Evolutionary conservation across 2,113 vertebrate species (phyloP).

Genomic region (Polypterus bichir): DNA sequence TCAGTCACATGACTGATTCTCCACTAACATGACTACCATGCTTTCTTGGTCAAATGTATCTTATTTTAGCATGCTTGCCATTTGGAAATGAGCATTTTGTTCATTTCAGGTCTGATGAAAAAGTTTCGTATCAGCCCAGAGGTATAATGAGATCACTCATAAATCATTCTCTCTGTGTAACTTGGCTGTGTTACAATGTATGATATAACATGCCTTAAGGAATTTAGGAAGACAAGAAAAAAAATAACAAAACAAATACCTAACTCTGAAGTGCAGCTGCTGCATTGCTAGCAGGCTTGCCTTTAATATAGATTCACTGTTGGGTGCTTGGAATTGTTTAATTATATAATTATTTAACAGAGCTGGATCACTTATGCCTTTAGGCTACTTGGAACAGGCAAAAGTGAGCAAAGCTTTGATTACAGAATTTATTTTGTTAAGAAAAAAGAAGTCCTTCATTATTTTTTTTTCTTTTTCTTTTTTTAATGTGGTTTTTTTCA

Average conservation of each 20-base stretch:
- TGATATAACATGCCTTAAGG: not conserved
- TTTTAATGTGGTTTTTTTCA: too few relatives aligned
- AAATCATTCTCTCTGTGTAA: not conserved
- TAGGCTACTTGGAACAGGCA: not conserved
- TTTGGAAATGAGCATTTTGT: too few relatives aligned
- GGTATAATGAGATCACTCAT: not conserved
- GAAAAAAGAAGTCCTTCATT: too few relatives aligned
- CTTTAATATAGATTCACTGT: not conserved
- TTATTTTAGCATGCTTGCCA: too few relatives aligned
- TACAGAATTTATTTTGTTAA: too few relatives aligned
- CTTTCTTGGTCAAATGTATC: too few relatives aligned
- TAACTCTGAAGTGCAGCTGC: conserved; percentile 3
- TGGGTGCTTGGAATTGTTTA: not conserved
- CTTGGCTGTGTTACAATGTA: not conserved
- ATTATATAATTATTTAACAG: not conserved
- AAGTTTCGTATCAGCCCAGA: too few relatives aligned
- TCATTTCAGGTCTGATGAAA: too few relatives aligned
- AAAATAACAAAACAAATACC: not conserved
- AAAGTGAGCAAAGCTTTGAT: too few relatives aligned
- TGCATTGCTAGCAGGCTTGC: not conserved
- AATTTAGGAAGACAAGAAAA: not conserved
- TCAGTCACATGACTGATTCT: too few relatives aligned
- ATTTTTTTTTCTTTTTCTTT: too few relatives aligned
- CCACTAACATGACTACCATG: too few relatives aligned
- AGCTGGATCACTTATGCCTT: not conserved